Conservation (phyloP, 1,140 invertebrate genomes). For the Batillaria attramentaria region DNA sequence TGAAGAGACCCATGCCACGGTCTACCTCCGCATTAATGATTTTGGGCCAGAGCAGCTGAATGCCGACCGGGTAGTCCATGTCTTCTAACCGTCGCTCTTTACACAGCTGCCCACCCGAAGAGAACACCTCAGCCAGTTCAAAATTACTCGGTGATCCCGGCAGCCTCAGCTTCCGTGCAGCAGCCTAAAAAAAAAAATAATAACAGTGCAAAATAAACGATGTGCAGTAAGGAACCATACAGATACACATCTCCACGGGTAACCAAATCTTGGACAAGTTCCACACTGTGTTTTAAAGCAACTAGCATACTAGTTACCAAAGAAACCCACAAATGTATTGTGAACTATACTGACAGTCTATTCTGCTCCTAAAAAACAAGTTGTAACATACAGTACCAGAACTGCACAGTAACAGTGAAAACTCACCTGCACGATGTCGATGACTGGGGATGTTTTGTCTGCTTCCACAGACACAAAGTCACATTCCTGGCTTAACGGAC, state of each 20-base stretch:
- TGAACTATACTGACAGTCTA: no score
- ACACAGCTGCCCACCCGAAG: conserved; percentile 84
- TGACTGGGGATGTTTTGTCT: conserved; percentile 90
- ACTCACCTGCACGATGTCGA: conserved; percentile 82
- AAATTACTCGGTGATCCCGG: conserved; percentile 80
- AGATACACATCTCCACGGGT: background rate
- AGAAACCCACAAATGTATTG: no score
- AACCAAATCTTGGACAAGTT: background rate
- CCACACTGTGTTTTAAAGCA: no score
- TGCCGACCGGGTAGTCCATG: conserved; percentile 89
- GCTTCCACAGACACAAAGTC: conserved; percentile 93
- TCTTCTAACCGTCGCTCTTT: conserved; percentile 91
- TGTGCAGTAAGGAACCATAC: background rate
- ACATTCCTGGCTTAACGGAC: conserved; percentile 88
- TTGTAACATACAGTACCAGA: no score
- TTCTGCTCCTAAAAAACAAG: no score
- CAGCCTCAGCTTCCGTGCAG: conserved; percentile 81
- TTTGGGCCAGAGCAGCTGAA: conserved; percentile 95
- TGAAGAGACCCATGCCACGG: conserved; percentile 79
- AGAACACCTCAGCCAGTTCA: conserved; percentile 92
- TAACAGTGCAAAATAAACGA: background rate
- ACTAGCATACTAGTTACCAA: no score
- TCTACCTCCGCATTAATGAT: conserved; percentile 56
- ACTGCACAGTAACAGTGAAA: no score
- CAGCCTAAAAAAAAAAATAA: conserved; percentile 46